Base-by-base conservation (phyloP, 2,113 vertebrate species). In the Corythornis madagascariensis region DNA sequence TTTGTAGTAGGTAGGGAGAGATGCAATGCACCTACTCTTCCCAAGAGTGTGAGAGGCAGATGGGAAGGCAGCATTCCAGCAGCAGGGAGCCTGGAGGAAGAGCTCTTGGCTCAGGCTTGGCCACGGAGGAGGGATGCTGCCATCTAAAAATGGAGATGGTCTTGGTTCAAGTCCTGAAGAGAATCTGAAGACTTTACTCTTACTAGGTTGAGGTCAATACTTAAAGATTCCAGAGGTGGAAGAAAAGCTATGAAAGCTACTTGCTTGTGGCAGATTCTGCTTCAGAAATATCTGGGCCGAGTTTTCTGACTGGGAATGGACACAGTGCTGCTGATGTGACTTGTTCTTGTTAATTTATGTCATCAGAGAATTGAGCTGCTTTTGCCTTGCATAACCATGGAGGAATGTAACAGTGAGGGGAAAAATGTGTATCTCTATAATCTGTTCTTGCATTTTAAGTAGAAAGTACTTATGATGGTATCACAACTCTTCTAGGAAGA, bases 251-350 rank as follows among this genome's bases (percentile, higher is more conserved):
- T 55, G 59, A 88, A 67, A 74, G 42, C 70, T 72, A 45, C 52
- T 77, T 6, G 10, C 24, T 81, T 70, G 25, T 33, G 63, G 48
- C 47, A 82, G 59, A 52, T 79, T 76, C 42, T 73, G 38, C 31
- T 87, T 86, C 60, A 76, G 95, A 95, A 91, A 59, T 91, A 85
- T 43, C 55, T 93, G 81, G 42, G 66, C 55, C 57, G 59, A 24
- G 87, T 90, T 90, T 40, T 91, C 31, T 75, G n/a, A 35, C 53
- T 78, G 5, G 55, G 40, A 82, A 63, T 65, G 64, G 63, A 72
- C 90, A 45, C 71, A 90, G 50, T 72, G 42, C 42, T 33, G 16
- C 29, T 90, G 61, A 57, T 81, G n/a, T 83, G 24, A 53, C 53
- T 81, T 72, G 50, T 72, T 91, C 40, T 55, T 83, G 57, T 52